Base-by-base conservation (phyloP, 2,113 vertebrate genomes). In the Coreoperca whiteheadi region DNA sequence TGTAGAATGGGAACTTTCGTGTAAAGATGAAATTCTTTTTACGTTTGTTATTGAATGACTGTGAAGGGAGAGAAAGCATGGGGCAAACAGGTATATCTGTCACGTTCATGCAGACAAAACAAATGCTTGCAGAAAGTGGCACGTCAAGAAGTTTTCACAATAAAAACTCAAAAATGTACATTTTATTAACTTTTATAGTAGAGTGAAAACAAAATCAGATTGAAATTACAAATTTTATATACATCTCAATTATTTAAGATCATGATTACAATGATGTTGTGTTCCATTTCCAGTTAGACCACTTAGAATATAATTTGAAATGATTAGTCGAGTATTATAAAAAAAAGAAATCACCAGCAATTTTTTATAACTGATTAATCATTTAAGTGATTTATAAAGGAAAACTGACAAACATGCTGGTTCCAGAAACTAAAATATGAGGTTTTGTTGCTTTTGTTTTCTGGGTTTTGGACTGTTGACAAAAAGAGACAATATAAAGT, bases 11-110 rank as follows among this genome's bases (percentile, higher is more conserved):
- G 96, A 99, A 99, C 94, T 99, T 99, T 98, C 97, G 97, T 96
- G 98, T 98, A 97, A 99, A 98, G 98, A 97, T 98, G 98, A 99
- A 97, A 97, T 95, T 99, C 97, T 99, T 99, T 99, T 98, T 99
- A 99, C 97, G 97, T 97, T 97, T 99, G 96, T 99, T 98, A 99
- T 97, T 98, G 97, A 98, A 97, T 98, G 98, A 98, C 98, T 99
- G 98, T 97, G 97, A 97, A 96, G 96, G 89, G 97, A 99, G 96
- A 99, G 95, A 97, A 95, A 97, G 97, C 96, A 98, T 96, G 97
- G 96, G 95, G 96, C 96, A 99, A 96, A 98, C 96, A 96, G 96
- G 96, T 96, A 95, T 91, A 94, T 97, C 95, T 96, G 97, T 98
- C 97, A 98, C 95, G 95, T 85, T 97, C 98, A 99, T 99, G 98